Evolutionary conservation across 2,113 vertebrate species (phyloP).

Genomic region (Tor tambroides): DNA sequence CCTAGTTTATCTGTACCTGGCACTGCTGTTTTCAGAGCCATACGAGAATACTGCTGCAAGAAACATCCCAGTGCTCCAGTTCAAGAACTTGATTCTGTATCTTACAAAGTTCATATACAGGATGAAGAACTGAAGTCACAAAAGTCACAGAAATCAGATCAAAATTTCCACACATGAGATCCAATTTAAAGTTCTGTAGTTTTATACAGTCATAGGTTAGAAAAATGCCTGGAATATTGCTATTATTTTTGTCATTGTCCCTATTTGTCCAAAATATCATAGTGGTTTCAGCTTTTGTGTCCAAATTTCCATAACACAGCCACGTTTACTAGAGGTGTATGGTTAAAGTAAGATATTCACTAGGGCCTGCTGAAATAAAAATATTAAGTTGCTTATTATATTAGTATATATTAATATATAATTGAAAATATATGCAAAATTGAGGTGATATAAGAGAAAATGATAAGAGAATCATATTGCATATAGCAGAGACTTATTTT

Average conservation of each 20-base stretch:
- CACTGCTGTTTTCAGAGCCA: constrained; percentile 75
- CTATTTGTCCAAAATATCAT: background rate
- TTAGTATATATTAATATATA: background rate
- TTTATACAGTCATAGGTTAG: background rate
- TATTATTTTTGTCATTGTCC: background rate
- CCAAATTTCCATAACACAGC: too few species aligned
- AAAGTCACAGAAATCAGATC: background rate
- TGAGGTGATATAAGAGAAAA: background rate
- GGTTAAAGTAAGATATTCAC: background rate
- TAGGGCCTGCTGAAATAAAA: background rate
- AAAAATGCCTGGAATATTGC: background rate
- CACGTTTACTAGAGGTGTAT: background rate
- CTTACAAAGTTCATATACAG: constrained; percentile 73
- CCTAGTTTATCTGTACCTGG: constrained; percentile 80
- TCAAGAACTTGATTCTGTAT: constrained; percentile 58
- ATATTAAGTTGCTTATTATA: background rate
- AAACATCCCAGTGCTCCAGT: constrained; percentile 15
- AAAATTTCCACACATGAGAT: background rate
- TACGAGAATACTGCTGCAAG: constrained; percentile 65
- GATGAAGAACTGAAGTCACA: background rate
- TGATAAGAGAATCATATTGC: background rate
- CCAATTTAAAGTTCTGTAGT: background rate
- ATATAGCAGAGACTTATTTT: background rate
- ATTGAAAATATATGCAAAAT: background rate
- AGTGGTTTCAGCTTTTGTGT: background rate